phyloP scores from a whole-genome alignment of 2,113 vertebrate species.

The Xenus cinereus region DNA sequence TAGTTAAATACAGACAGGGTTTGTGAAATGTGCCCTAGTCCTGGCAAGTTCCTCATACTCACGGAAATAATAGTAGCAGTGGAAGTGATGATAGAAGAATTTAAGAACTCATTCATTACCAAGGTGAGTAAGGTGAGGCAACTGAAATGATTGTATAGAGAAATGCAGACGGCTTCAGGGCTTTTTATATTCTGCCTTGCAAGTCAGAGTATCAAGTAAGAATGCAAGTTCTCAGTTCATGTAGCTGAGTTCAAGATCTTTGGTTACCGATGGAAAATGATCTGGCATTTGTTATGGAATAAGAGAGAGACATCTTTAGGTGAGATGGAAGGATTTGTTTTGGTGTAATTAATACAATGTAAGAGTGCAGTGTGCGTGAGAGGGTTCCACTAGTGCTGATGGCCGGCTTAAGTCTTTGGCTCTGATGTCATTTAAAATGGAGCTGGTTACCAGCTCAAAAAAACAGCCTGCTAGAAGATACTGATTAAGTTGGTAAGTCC shows the following conservation, averaged over 20 bases:
- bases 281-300: background rate
- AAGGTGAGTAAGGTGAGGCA: background rate
- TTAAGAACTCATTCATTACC: background rate
- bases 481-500: slow-evolving; percentile 19
- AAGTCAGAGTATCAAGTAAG: background rate
- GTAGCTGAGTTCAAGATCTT: background rate
- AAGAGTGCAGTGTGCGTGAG: background rate
- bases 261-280: background rate
- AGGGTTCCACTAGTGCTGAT: background rate
- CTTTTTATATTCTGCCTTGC: background rate
- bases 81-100: background rate
- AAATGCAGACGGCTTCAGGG: background rate
- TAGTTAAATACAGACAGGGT: background rate
- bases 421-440: slow-evolving; percentile 8
- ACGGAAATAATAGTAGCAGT: background rate
- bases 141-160: background rate
- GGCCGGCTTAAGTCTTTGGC: background rate
- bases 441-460: background rate
- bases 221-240: background rate
- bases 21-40: background rate
- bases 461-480: background rate
- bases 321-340: background rate
- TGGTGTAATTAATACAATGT: background rate
- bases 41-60: background rate
- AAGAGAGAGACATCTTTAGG: background rate